Conservation (phyloP, 2,888 invertebrate genomes). For the Cetonia aurata region DNA sequence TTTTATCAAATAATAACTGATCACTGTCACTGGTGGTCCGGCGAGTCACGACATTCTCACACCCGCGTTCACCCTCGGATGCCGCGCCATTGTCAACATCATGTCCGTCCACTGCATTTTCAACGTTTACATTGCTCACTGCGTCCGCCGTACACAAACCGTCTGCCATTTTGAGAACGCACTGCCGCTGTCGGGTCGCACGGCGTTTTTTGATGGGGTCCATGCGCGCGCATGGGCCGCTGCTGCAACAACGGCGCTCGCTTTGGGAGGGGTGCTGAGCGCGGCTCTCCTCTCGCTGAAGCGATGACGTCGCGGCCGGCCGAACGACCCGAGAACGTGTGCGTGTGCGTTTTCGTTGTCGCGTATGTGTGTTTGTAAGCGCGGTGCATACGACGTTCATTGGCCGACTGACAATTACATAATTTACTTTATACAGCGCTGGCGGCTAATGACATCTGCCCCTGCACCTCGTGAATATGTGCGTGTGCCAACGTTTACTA, state of each 20-base stretch:
- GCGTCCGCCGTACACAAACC: conserved; percentile 76
- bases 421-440: conserved; percentile 64
- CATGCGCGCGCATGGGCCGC: conserved; percentile 23
- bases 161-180: conserved; percentile 87
- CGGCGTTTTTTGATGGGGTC: conserved; percentile 29
- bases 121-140: conserved; percentile 72
- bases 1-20: conserved; percentile 59
- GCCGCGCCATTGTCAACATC: conserved; percentile 61
- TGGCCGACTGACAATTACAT: conserved; percentile 66
- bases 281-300: conserved; percentile 36
- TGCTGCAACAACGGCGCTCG: conserved; percentile 29
- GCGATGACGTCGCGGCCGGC: conserved; percentile 59
- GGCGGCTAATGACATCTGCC: conserved; percentile 66
- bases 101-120: conserved; percentile 71
- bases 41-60: conserved; percentile 69
- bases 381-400: conserved; percentile 65
- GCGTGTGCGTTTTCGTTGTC: too few species aligned
- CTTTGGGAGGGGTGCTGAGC: conserved; percentile 45
- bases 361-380: conserved; percentile 17
- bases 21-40: conserved; percentile 61
- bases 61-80: conserved; percentile 66
- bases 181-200: conserved; percentile 63
- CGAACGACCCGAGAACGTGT: conserved; percentile 44
- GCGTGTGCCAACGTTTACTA: conserved; percentile 26
- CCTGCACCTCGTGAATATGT: conserved; percentile 49